phyloP scores from a whole-genome alignment of 2,113 vertebrate genomes.

The Hassar affinis region DNA sequence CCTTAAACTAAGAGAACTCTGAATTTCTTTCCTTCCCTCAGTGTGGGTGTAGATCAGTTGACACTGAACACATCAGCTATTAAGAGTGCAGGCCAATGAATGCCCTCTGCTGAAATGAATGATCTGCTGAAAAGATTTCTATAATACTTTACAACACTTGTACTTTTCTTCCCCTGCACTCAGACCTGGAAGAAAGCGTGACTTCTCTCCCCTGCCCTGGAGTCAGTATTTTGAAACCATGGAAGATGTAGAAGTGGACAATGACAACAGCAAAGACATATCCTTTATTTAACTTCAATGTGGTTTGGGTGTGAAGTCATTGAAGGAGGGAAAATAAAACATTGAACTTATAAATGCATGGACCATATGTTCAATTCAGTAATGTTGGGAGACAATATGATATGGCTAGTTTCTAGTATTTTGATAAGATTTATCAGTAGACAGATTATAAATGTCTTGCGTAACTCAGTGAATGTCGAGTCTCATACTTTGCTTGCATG shows the following conservation, averaged over 20 bases:
- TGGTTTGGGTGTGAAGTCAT: background rate
- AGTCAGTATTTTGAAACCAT: constrained; percentile 96
- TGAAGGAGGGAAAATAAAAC: background rate
- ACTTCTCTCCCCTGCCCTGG: constrained; percentile 91
- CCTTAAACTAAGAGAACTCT: background rate
- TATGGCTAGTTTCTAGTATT: background rate
- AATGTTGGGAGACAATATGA: background rate
- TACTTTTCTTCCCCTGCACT: constrained; percentile 41
- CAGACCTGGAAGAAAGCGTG: constrained; percentile 92
- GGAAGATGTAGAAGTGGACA: constrained; percentile 92
- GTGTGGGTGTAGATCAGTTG: background rate
- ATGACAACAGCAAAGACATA: constrained; percentile 94
- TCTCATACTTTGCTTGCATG: no score
- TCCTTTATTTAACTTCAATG: constrained; percentile 71
- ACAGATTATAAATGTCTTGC: no score
- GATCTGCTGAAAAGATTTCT: background rate
- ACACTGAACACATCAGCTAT: background rate
- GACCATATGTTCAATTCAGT: background rate
- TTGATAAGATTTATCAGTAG: no score
- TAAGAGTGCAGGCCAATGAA: no score
- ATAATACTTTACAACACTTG: background rate
- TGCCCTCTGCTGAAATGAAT: background rate
- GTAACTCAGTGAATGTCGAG: no score
- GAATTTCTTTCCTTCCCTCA: background rate
- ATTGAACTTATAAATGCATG: background rate